Evolutionary conservation across 2,888 invertebrate species (phyloP), one percentile per base, ranked within the genome.

Genomic region (Taphrorychus bicolor): DNA sequence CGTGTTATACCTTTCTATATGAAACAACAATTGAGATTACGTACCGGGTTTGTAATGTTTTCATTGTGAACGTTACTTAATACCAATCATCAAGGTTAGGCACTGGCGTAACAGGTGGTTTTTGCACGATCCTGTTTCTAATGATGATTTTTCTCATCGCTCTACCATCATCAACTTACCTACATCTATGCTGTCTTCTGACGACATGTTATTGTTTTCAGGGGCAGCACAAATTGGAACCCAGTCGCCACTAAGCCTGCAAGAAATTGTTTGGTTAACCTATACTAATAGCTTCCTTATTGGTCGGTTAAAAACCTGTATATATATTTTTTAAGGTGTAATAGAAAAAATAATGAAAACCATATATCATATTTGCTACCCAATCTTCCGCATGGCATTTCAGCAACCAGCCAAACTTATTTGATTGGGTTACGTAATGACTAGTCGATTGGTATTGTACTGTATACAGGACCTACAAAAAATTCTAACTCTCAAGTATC

Each of bases 41-140:
- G 73, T 74, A 76, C 70, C 66, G 69, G 66, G 72, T 73, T 73
- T 73, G 73, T 73, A 75, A 75, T 75, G 74, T 75, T 76, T 75
- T 73, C 62, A 72, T 75, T 73, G 68, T 70, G 73, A 74, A 70
- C 74, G 73, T 77, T 77, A 77, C 74, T 70, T 76, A 76, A 76
- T 75, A 73, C 56, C 45, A 45, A 74, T 72, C 72, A 75, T 75
- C 76, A 77, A 77, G 77, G 77, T 77, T 75, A 76, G 58, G 74
- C 75, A 73, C 45, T 62, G 62, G 58, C 66, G 58, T 67, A 62
- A 59, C 54, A 65, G 66, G 59, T 66, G 66, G 54, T 66, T 59
- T 42, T 40, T 60, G 49, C 52, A 60, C 32, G 40, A 51, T 52
- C 48, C 22, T 60, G 19, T 40, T 53, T 58, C 45, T 54, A 54